These are phyloP conservation scores for Aurelia aurita DNA, from an alignment of 30 jellyfish, hydroid and myxozoan genomes.

Conservation along the genomic window DNA sequence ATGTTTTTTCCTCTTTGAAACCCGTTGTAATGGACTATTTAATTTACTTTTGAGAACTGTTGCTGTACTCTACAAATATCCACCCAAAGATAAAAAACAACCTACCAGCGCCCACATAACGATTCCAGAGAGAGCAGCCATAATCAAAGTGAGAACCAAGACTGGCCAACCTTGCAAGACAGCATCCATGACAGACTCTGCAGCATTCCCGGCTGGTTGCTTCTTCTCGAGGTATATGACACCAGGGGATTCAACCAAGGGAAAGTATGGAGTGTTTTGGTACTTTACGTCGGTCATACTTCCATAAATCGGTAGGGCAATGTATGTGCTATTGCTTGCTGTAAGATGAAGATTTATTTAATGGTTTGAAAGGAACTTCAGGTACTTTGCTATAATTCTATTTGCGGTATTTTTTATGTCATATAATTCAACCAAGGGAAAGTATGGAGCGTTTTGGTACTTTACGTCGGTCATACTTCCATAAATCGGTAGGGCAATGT, in stretches of 20 bases:
- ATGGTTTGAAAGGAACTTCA: no score
- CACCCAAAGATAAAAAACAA: no score
- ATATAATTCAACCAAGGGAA: constrained; percentile 93
- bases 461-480: constrained; percentile 92
- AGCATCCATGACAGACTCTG: constrained; percentile 90
- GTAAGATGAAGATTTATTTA: neutral
- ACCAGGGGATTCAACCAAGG: constrained; percentile 98
- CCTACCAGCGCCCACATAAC: constrained; percentile 99
- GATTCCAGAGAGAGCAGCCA: constrained; percentile 99
- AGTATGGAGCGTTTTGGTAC: constrained; percentile 90
- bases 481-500: constrained; percentile 85
- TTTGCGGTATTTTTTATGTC: no score
- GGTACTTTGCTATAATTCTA: no score
- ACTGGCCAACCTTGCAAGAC: constrained; percentile 99
- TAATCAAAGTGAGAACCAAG: constrained; percentile 88
- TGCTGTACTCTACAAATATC: no score
- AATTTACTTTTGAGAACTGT: no score
- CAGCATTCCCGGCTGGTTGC: constrained; percentile 78
- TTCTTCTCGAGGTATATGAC: constrained; percentile 81
- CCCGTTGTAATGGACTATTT: no score
- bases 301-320: constrained; percentile 94
- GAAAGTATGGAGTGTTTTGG: constrained; percentile 93
- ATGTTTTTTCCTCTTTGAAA: no score
- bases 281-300: constrained; percentile 88
- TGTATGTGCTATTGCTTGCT: constrained; percentile 73